Percentiles rank a stretch among this genome's conserved stretches.
These are phyloP conservation scores for Neogale vison DNA, from an alignment of 2,113 vertebrate genomes.

Conservation along the genomic window DNA sequence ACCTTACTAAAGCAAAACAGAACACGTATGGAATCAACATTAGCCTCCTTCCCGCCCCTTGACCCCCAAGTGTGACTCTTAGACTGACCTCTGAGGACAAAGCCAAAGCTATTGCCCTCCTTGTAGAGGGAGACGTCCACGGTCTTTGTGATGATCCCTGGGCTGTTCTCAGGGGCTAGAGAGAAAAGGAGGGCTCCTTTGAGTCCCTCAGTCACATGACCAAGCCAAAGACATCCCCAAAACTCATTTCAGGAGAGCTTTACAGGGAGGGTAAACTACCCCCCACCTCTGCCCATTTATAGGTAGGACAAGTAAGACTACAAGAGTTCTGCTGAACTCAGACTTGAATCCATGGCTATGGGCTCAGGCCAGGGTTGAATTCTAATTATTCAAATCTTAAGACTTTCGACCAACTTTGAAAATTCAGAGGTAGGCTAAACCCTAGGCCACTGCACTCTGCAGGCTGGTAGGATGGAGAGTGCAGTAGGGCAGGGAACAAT, in stretches of 20 bases:
- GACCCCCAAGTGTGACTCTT: not conserved
- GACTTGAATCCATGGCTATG: not conserved
- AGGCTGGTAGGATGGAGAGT: not conserved
- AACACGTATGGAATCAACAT: not conserved
- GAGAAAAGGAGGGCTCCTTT: constrained; percentile 42
- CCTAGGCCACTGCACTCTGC: not conserved
- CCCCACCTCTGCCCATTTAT: not conserved
- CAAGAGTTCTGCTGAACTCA: not conserved
- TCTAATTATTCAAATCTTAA: not conserved
- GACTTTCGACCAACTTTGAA: not conserved
- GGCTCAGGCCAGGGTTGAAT: not conserved
- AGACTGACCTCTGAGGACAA: constrained; percentile 95
- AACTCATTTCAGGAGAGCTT: not conserved
- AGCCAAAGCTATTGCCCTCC: constrained; percentile 98
- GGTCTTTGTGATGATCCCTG: constrained; percentile 93
- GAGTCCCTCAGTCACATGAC: not conserved
- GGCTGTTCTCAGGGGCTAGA: constrained; percentile 91
- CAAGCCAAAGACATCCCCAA: not conserved
- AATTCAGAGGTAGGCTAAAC: not conserved
- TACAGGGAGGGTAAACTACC: not conserved
- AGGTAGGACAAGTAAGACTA: not conserved
- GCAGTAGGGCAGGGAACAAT: accelerated
- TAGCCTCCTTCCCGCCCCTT: accelerated
- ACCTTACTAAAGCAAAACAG: not conserved
- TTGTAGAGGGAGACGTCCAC: constrained; percentile 95